Evolutionary conservation across 2,797 vertebrate species (phyloP).

Genomic region (Takifugu rubripes): DNA sequence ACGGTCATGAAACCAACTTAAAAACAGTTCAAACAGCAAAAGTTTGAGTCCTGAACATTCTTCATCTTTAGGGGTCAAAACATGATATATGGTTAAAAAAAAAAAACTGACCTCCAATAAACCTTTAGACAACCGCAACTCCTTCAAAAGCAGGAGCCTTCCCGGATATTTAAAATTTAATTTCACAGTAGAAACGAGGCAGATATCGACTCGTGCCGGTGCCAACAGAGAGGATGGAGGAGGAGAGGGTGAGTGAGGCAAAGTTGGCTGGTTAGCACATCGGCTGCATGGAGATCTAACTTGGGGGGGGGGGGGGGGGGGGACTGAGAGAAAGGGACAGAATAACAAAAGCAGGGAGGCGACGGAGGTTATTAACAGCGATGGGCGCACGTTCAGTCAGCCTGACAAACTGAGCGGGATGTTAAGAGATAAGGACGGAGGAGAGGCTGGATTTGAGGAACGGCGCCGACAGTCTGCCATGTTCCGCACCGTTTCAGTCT

Average conservation of each 20-base stretch:
- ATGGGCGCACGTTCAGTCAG: constrained; percentile 43
- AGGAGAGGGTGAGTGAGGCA: constrained; percentile 42
- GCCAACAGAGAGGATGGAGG: constrained; percentile 15
- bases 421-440: constrained; percentile 40
- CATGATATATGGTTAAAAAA: constrained; percentile 45
- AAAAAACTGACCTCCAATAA: constrained; percentile 24
- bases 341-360: constrained; percentile 29
- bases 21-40: constrained; percentile 15
- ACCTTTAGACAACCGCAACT: constrained; percentile 39
- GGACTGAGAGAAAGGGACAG: constrained; percentile 20
- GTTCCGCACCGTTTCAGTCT: constrained; percentile 45
- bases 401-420: constrained; percentile 37
- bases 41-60: constrained; percentile 46
- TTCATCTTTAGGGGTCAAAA: constrained; percentile 49
- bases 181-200: constrained; percentile 46
- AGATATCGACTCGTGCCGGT: constrained; percentile 18
- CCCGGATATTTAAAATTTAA: constrained; percentile 19
- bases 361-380: constrained; percentile 34
- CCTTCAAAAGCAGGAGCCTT: constrained; percentile 37
- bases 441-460: constrained; percentile 29
- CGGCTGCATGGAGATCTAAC: constrained; percentile 41
- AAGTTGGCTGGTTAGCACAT: constrained; percentile 37
- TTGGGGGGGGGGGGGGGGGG: constrained; percentile 12
- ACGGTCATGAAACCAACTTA: constrained; percentile 24
- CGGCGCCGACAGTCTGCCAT: constrained; percentile 41